A percentile compares a stretch with the other conserved stretches of the same genome.
Evolutionary conservation across 2,888 invertebrate species (phyloP).

Genomic region (Sarcophaga caerulescens): DNA sequence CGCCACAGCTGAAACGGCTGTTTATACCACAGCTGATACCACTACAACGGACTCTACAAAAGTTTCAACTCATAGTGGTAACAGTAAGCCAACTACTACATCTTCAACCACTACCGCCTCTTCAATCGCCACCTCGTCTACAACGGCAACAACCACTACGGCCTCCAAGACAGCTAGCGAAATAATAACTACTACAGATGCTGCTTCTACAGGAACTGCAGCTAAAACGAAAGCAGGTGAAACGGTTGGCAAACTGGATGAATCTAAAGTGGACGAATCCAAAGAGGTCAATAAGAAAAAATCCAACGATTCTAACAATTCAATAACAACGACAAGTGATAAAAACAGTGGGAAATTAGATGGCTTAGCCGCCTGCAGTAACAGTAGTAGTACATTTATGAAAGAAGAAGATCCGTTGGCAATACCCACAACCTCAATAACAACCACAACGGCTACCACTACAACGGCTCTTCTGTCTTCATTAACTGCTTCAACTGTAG

Average conservation of each 20-base stretch:
- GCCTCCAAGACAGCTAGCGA: slow-evolving; percentile 67
- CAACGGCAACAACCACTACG: slow-evolving; percentile 67
- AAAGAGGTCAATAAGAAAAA: slow-evolving; percentile 58
- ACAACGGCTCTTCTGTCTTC: slow-evolving; percentile 31
- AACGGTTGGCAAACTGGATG: slow-evolving; percentile 65
- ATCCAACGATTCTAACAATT: slow-evolving; percentile 54
- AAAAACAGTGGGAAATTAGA: slow-evolving; percentile 48
- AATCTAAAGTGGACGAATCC: slow-evolving; percentile 42
- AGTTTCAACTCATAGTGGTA: slow-evolving; percentile 65
- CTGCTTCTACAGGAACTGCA: slow-evolving; percentile 70
- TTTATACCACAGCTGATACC: slow-evolving; percentile 61
- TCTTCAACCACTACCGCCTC: slow-evolving; percentile 66
- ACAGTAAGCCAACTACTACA: slow-evolving; percentile 58
- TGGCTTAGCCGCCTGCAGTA: slow-evolving; percentile 25
- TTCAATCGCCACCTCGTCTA: slow-evolving; percentile 64
- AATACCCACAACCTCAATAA: slow-evolving; percentile 60
- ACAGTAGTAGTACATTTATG: slow-evolving; percentile 35
- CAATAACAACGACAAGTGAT: slow-evolving; percentile 65
- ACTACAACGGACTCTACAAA: slow-evolving; percentile 70
- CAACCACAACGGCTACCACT: slow-evolving; percentile 46
- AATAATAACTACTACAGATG: slow-evolving; percentile 68
- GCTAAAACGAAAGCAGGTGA: slow-evolving; percentile 69
- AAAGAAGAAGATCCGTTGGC: slow-evolving; percentile 69
- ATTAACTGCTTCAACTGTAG: slow-evolving; percentile 47
- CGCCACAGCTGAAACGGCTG: slow-evolving; percentile 59